A percentile compares a stretch with the other conserved stretches of the same genome.
phyloP scores from a whole-genome alignment of 2,113 vertebrate genomes.

The Hoplias malabaricus region DNA sequence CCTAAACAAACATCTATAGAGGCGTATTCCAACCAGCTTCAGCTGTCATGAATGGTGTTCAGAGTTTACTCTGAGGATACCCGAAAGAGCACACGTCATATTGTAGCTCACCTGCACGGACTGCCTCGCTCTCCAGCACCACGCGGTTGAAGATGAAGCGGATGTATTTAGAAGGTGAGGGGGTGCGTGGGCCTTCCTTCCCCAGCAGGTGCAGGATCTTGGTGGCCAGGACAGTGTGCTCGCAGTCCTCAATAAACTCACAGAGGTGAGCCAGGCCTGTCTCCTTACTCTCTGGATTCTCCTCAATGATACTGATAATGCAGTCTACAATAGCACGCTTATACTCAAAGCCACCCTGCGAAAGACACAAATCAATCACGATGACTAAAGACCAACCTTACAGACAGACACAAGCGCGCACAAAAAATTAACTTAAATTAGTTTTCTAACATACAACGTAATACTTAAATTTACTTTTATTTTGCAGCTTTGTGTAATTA shows the following conservation, averaged over 20 bases:
- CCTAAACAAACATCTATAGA: no score
- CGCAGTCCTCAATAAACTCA: slow-evolving; percentile 98
- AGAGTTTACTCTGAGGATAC: no score
- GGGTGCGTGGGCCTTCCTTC: slow-evolving; percentile 91
- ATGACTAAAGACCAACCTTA: no score
- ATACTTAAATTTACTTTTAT: no score
- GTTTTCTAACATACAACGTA: no score
- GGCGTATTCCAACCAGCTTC: no score
- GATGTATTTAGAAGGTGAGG: slow-evolving; percentile 93
- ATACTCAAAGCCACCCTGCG: slow-evolving; percentile 96
- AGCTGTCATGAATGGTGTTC: no score
- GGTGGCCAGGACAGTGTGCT: slow-evolving; percentile 95
- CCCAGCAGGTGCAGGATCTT: slow-evolving; percentile 96
- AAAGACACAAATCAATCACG: background rate
- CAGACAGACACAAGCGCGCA: no score
- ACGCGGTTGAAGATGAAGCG: slow-evolving; percentile 98
- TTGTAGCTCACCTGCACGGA: slow-evolving; percentile 83
- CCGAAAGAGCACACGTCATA: background rate
- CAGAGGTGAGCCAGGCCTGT: slow-evolving; percentile 93
- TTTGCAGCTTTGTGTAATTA: no score
- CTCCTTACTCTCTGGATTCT: slow-evolving; percentile 96
- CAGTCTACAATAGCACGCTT: slow-evolving; percentile 98
- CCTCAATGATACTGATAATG: slow-evolving; percentile 95
- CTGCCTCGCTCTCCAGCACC: slow-evolving; percentile 95
- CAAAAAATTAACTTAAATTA: no score